Conservation (phyloP, 1,140 invertebrate species). For the Trachymyrmex septentrionalis region DNA sequence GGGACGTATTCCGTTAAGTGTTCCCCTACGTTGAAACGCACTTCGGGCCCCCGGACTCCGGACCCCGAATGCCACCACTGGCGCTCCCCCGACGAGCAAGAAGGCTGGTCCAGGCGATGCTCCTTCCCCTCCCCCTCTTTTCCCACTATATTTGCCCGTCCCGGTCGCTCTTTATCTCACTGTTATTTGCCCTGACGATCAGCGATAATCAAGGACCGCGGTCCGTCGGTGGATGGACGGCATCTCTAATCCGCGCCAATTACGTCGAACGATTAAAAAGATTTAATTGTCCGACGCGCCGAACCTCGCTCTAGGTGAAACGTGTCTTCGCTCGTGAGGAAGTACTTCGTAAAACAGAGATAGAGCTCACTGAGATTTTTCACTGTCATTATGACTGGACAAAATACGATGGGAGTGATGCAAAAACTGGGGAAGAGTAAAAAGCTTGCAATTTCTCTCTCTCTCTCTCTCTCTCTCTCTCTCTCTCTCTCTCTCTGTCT, state of each 20-base stretch:
- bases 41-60: constrained; percentile 49
- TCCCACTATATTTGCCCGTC: constrained; percentile 57
- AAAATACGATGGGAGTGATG: background rate
- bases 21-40: constrained; percentile 77
- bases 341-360: background rate
- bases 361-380: constrained; percentile 24
- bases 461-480: background rate
- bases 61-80: constrained; percentile 39
- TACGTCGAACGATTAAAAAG: constrained; percentile 84
- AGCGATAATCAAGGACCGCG: constrained; percentile 79
- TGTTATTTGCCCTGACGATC: constrained; percentile 71
- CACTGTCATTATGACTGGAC: constrained; percentile 50
- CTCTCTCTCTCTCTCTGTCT: background rate
- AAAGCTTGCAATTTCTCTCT: background rate
- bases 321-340: constrained; percentile 16
- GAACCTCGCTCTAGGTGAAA: constrained; percentile 47
- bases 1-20: constrained; percentile 84
- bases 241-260: constrained; percentile 84
- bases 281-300: constrained; percentile 83
- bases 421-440: constrained; percentile 16
- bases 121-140: constrained; percentile 20
- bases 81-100: constrained; percentile 33
- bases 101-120: background rate
- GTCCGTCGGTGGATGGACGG: constrained; percentile 71
- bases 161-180: constrained; percentile 68